Evolutionary conservation across 2,113 vertebrate species (phyloP).

Genomic region (Triplophysa rosa): DNA sequence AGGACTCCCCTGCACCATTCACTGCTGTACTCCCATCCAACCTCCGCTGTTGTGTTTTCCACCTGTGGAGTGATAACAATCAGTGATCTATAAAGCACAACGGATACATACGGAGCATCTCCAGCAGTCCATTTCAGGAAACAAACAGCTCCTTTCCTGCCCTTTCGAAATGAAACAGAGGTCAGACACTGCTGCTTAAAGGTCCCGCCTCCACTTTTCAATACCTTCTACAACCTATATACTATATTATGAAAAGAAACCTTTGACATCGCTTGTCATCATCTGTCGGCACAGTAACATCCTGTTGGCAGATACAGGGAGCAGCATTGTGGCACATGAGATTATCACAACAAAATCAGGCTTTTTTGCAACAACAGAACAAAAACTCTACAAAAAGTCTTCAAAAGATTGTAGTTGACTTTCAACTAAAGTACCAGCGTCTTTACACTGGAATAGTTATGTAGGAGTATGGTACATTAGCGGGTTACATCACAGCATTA

Average conservation of each 20-base stretch:
- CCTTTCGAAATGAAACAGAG: slow-evolving; percentile 30
- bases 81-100: slow-evolving; percentile 36
- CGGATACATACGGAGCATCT: slow-evolving; percentile 15
- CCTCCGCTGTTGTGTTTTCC: slow-evolving; percentile 12
- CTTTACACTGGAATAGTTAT: background rate
- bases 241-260: background rate
- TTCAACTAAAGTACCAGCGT: background rate
- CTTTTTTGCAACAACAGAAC: background rate
- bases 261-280: background rate
- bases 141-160: slow-evolving; percentile 18
- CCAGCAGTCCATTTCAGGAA: background rate
- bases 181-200: slow-evolving; percentile 17
- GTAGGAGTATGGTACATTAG: background rate
- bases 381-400: too few relatives aligned
- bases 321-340: background rate
- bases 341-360: background rate
- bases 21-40: background rate
- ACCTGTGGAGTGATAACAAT: slow-evolving; percentile 29
- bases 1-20: slow-evolving; percentile 19
- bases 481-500: background rate
- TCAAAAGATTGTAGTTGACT: background rate
- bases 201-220: slow-evolving; percentile 54
- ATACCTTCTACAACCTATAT: slow-evolving; percentile 38
- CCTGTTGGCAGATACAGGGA: background rate
- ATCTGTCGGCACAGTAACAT: background rate